Evolutionary conservation across 2,113 vertebrate species (phyloP).

Genomic region (Mesocricetus auratus): DNA sequence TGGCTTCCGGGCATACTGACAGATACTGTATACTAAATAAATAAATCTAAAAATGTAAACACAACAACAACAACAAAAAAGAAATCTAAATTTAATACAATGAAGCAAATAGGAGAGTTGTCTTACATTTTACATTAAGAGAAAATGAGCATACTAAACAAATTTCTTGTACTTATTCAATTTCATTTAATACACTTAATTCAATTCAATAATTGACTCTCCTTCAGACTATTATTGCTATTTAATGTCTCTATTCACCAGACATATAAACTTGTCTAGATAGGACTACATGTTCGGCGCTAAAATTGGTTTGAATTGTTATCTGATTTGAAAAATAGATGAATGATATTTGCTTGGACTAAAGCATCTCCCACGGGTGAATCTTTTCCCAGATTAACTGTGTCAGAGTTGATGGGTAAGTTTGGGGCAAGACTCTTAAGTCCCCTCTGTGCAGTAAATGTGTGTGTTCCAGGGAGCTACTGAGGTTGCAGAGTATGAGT

Average conservation of each 20-base stretch:
- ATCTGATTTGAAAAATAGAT: not conserved
- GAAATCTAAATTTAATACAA: not conserved
- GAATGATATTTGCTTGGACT: not conserved
- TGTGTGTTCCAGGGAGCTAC: too few relatives aligned
- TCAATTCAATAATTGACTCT: rapidly evolving
- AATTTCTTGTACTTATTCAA: not conserved
- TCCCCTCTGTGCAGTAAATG: too few relatives aligned
- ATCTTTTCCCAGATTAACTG: not conserved
- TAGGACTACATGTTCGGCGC: not conserved
- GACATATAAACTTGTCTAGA: not conserved
- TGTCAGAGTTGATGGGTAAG: too few relatives aligned
- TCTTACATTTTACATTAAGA: not conserved
- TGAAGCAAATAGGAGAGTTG: not conserved
- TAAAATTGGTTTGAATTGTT: not conserved
- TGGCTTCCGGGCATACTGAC: too few relatives aligned
- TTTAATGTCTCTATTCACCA: too few relatives aligned
- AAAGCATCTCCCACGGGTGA: not conserved
- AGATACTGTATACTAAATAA: too few relatives aligned
- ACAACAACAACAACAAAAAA: too few relatives aligned
- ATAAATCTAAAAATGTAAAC: too few relatives aligned
- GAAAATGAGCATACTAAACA: not conserved
- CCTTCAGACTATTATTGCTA: not conserved
- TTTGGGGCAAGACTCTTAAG: too few relatives aligned
- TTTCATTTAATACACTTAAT: too few relatives aligned
- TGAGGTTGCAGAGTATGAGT: too few relatives aligned